These are phyloP conservation scores for Synodontis membranacea DNA, from an alignment of 2,113 vertebrate species.

Conservation along the genomic window DNA sequence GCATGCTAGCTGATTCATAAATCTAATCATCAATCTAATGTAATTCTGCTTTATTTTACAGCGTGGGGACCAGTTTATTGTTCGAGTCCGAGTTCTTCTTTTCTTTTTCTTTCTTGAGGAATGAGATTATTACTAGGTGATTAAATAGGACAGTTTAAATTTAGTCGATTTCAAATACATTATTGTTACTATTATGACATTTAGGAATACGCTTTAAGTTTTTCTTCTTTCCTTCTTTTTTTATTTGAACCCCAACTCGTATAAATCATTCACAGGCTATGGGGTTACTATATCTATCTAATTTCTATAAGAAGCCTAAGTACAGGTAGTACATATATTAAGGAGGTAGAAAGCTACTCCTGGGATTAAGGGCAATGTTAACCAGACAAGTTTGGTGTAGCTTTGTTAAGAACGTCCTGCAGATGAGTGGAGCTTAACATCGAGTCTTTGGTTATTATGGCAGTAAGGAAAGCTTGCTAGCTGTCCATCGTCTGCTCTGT, in stretches of 20 bases:
- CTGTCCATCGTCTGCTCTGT: neutral
- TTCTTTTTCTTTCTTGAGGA: neutral
- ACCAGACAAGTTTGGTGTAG: neutral
- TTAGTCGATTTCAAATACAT: neutral
- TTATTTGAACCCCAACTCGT: neutral
- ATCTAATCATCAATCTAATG: neutral
- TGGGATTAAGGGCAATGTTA: neutral
- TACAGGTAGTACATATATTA: slow-evolving; percentile 1
- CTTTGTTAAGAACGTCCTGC: neutral
- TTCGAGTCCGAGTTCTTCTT: neutral
- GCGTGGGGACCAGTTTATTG: neutral
- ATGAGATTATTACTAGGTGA: neutral
- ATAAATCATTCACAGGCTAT: neutral
- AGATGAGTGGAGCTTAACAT: neutral
- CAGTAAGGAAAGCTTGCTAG: neutral
- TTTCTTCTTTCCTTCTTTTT: neutral
- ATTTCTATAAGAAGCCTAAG: slow-evolving; percentile 6
- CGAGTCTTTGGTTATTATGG: neutral
- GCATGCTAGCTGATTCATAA: neutral
- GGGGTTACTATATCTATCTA: neutral
- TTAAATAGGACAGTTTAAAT: neutral
- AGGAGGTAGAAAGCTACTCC: neutral
- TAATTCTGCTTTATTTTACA: neutral
- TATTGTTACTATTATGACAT: neutral
- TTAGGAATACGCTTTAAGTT: neutral